Conservation (phyloP, 2,113 vertebrate genomes). For the Phylloscopus whistleri region DNA sequence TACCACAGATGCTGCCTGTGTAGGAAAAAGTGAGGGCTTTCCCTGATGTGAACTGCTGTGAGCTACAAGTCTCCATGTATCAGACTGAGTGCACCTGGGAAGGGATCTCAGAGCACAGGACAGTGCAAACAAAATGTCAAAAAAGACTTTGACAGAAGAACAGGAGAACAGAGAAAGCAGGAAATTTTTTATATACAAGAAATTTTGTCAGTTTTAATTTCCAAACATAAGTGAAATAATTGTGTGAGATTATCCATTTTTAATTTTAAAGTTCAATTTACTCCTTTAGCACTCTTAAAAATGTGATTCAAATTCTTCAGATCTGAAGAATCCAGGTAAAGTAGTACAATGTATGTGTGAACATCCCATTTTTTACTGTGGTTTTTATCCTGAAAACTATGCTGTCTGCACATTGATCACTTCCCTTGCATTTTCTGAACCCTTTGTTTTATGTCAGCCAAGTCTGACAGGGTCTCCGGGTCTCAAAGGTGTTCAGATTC, state of each 20-base stretch:
- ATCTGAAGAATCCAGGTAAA: background rate
- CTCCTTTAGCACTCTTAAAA: background rate
- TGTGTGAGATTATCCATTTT: background rate
- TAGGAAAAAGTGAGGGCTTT: background rate
- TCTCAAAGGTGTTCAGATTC: background rate
- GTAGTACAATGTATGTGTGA: background rate
- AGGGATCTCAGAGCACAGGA: background rate
- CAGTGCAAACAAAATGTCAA: background rate
- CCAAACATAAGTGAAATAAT: background rate
- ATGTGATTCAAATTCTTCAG: background rate
- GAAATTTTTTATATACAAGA: background rate
- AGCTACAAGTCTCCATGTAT: accelerated
- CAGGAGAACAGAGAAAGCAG: background rate
- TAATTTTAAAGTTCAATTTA: background rate
- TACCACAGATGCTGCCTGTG: background rate
- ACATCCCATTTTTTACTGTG: background rate
- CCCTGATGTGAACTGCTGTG: background rate
- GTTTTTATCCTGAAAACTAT: background rate
- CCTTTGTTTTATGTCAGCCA: background rate
- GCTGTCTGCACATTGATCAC: background rate
- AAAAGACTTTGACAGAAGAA: background rate
- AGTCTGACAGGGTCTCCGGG: background rate
- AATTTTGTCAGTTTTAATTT: background rate
- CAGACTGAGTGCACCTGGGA: background rate
- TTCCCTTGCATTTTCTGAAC: background rate